Evolutionary conservation across 2,888 invertebrate genomes (phyloP).

Genomic region (Pharmacophagus antenor): DNA sequence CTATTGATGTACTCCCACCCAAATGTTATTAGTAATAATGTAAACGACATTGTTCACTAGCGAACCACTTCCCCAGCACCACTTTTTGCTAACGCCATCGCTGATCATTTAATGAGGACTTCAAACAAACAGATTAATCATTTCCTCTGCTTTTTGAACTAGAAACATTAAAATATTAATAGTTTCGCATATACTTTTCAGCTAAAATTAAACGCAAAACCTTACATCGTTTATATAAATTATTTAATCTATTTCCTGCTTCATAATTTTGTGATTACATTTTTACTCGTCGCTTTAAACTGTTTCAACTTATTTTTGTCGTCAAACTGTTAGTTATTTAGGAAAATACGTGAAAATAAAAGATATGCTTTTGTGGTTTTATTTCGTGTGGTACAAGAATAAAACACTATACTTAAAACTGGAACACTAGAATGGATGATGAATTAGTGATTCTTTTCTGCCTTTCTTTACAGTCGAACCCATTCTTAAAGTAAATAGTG

Average conservation of each 20-base stretch:
- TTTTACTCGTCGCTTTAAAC: not conserved
- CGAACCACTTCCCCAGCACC: slow-evolving; percentile 1
- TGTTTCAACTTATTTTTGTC: too few relatives aligned
- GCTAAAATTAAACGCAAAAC: not conserved
- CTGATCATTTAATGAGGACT: slow-evolving; percentile 18
- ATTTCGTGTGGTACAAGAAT: too few relatives aligned
- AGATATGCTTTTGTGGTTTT: too few relatives aligned
- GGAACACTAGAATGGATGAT: too few relatives aligned
- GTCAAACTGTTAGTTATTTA: too few relatives aligned
- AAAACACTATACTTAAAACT: too few relatives aligned
- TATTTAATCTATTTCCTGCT: not conserved
- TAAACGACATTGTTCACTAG: slow-evolving; percentile 10
- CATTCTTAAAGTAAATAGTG: too few relatives aligned
- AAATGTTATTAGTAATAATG: slow-evolving; percentile 21
- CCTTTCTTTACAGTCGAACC: too few relatives aligned
- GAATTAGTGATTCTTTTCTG: too few relatives aligned
- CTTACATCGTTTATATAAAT: not conserved
- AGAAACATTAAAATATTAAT: not conserved
- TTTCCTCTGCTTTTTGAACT: slow-evolving; percentile 3
- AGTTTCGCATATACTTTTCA: not conserved
- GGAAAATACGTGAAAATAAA: too few relatives aligned
- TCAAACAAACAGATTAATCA: slow-evolving; percentile 19
- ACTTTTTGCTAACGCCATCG: slow-evolving; percentile 4
- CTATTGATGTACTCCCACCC: slow-evolving; percentile 20
- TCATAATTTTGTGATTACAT: not conserved